Evolutionary conservation across 30 jellyfish, hydroid and myxozoan genomes (phyloP).

Genomic region (Aurelia sp.): DNA sequence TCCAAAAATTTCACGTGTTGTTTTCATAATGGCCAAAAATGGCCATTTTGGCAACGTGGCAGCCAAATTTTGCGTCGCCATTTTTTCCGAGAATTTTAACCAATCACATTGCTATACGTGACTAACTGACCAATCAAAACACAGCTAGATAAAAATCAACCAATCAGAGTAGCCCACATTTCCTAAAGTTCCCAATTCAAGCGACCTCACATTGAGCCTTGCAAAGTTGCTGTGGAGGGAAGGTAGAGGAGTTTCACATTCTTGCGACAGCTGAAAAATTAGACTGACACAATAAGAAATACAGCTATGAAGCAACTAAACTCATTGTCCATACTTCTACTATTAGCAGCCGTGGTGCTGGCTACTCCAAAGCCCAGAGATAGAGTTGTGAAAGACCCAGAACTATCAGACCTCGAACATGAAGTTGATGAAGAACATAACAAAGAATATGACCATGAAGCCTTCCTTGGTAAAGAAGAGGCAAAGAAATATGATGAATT

Average conservation of each 20-base stretch:
- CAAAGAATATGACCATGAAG: slow-evolving; percentile 95
- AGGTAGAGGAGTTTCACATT: not conserved
- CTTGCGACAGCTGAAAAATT: slow-evolving; percentile 42
- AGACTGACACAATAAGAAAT: not conserved
- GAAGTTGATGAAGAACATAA: slow-evolving; percentile 78
- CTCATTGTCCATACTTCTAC: slow-evolving; percentile 11
- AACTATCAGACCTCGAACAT: slow-evolving; percentile 75
- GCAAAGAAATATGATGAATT: slow-evolving; percentile 87
- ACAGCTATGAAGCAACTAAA: slow-evolving; percentile 1
- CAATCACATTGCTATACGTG: slow-evolving; percentile 37
- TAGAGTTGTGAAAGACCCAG: slow-evolving; percentile 68
- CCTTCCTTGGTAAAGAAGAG: slow-evolving; percentile 93
- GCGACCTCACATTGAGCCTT: slow-evolving; percentile 20
- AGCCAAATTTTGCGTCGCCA: no score
- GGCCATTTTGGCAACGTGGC: no score
- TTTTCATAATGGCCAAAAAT: no score
- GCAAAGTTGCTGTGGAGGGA: slow-evolving; percentile 4
- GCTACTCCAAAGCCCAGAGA: slow-evolving; percentile 72
- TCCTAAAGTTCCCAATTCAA: not conserved
- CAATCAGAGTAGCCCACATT: slow-evolving; percentile 45
- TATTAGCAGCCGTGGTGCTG: slow-evolving; percentile 41
- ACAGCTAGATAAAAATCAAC: not conserved
- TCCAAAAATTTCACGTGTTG: no score
- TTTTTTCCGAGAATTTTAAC: not conserved
- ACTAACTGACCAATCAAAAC: slow-evolving; percentile 1